phyloP scores from a whole-genome alignment of 2,888 invertebrate genomes.

The Drosophila meridiana region DNA sequence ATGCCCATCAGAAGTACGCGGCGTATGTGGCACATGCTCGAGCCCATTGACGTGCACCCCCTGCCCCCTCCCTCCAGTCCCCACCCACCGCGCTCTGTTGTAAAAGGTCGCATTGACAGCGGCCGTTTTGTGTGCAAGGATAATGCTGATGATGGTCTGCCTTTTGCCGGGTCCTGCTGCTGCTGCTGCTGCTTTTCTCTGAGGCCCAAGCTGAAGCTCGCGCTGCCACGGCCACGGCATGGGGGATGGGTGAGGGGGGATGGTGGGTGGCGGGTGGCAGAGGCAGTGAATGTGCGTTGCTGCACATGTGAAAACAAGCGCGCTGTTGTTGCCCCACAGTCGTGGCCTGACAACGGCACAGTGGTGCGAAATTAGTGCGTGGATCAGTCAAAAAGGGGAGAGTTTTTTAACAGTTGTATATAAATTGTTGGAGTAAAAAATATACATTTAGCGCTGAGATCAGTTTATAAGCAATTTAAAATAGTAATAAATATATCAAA shows the following conservation, averaged over 20 bases:
- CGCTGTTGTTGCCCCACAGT: constrained; percentile 42
- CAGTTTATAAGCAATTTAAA: too few relatives aligned
- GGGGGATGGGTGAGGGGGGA: too few relatives aligned
- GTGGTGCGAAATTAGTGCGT: constrained; percentile 25
- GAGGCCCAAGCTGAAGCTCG: constrained; percentile 26
- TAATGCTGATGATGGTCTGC: constrained; percentile 71
- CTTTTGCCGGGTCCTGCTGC: constrained; percentile 22
- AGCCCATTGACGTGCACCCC: constrained; percentile 13
- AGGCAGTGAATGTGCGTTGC: constrained; percentile 17
- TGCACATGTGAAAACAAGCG: constrained; percentile 54
- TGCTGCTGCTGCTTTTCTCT: constrained; percentile 9
- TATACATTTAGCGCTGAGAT: too few relatives aligned
- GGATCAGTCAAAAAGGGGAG: background rate
- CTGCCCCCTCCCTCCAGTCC: constrained; percentile 7
- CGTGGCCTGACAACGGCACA: constrained; percentile 40
- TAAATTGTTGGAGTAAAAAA: too few relatives aligned
- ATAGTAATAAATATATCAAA: too few relatives aligned
- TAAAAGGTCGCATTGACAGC: constrained; percentile 69
- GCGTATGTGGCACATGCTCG: constrained; percentile 39
- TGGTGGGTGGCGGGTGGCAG: background rate
- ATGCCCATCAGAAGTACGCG: constrained; percentile 81
- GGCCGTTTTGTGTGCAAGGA: constrained; percentile 62
- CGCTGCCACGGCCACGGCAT: constrained; percentile 5
- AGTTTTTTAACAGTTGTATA: background rate
- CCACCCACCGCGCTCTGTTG: constrained; percentile 17